Conservation (phyloP, 2,113 vertebrate genomes). For the Rana temporaria region DNA sequence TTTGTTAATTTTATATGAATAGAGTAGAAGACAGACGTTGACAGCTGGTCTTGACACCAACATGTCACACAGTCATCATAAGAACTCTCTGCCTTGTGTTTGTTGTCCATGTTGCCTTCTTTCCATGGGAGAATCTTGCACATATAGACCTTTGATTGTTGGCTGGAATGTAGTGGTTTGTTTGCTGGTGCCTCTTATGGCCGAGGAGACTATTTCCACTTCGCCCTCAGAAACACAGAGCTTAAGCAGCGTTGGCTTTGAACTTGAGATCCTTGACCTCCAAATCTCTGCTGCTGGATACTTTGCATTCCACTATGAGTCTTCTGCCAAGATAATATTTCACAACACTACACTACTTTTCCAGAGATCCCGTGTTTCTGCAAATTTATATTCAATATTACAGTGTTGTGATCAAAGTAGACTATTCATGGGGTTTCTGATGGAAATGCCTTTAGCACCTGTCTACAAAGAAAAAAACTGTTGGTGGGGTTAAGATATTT, state of each 20-base stretch:
- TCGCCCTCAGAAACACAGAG: conserved; percentile 4
- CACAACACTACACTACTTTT: not conserved
- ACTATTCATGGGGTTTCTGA: no score
- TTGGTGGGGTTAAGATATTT: no score
- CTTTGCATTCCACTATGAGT: conserved; percentile 20
- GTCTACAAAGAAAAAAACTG: no score
- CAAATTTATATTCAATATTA: no score
- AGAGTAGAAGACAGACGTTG: no score
- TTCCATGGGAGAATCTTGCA: not conserved
- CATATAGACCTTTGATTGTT: conserved; percentile 21
- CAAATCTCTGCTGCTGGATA: conserved; percentile 11
- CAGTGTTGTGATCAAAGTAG: no score
- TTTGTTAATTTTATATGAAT: no score
- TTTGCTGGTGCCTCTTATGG: conserved; percentile 5
- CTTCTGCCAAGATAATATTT: conserved; percentile 24
- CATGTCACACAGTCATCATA: no score
- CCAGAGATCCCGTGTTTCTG: no score
- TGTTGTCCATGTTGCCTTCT: not conserved
- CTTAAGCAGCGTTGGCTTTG: conserved; percentile 40
- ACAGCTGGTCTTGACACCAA: no score
- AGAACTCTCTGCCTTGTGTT: not conserved
- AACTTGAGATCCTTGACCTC: conserved; percentile 38
- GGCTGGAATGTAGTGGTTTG: conserved; percentile 22
- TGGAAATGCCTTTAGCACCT: no score
- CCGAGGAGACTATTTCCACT: conserved; percentile 17